These are phyloP conservation scores for Ectropis crepuscularia DNA, from an alignment of 2,888 invertebrate genomes.

Conservation along the genomic window DNA sequence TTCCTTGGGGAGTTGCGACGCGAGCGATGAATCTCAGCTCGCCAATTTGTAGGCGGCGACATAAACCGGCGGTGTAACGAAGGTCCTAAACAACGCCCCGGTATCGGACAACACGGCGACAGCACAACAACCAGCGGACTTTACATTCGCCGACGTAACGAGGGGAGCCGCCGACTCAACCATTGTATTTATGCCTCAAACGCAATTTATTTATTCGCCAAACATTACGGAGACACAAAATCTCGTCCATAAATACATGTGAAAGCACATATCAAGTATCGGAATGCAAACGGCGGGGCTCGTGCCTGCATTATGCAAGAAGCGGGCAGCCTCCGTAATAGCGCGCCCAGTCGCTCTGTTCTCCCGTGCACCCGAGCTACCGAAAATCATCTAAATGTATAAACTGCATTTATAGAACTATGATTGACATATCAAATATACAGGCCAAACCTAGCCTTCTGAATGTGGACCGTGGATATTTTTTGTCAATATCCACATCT, in stretches of 20 bases:
- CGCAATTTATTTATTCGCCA: conserved; percentile 83
- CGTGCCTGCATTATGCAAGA: conserved; percentile 83
- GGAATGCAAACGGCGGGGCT: conserved; percentile 82
- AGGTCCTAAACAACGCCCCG: conserved; percentile 76
- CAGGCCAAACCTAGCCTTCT: too few species aligned
- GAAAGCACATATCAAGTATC: conserved; percentile 85
- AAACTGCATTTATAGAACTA: too few species aligned
- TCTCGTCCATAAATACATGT: conserved; percentile 85
- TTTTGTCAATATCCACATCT: too few species aligned
- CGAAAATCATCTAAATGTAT: conserved; percentile 56
- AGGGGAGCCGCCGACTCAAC: conserved; percentile 76
- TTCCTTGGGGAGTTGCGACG: conserved; percentile 61
- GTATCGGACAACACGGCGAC: conserved; percentile 77
- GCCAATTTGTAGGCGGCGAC: conserved; percentile 81
- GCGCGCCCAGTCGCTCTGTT: conserved; percentile 62
- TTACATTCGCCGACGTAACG: conserved; percentile 83
- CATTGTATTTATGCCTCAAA: conserved; percentile 83
- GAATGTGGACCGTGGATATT: too few species aligned
- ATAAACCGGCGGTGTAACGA: conserved; percentile 78
- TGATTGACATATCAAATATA: too few species aligned
- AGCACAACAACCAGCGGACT: conserved; percentile 76
- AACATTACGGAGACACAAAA: conserved; percentile 84
- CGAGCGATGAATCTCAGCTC: conserved; percentile 61
- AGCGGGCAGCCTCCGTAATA: conserved; percentile 73
- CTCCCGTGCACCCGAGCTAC: conserved; percentile 47